A percentile compares a stretch with the other conserved stretches of the same genome.
phyloP scores from a whole-genome alignment of 2,113 vertebrate genomes.

The Brevimyrus niger region DNA sequence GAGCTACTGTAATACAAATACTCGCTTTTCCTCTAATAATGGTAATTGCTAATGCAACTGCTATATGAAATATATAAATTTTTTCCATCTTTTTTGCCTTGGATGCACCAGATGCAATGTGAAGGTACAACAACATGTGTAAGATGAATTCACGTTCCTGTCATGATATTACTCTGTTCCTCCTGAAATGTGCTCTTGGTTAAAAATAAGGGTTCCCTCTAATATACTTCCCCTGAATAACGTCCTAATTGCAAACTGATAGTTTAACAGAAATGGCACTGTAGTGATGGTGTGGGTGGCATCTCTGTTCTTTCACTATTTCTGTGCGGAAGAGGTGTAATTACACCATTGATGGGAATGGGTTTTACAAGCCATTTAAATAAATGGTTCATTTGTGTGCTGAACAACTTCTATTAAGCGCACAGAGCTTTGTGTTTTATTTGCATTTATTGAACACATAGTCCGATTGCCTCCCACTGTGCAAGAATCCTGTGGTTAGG shows the following conservation, averaged over 20 bases:
- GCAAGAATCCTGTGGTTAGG: neutral
- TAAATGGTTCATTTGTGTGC: neutral
- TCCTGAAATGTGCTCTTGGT: neutral
- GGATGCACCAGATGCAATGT: neutral
- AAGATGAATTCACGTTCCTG: neutral
- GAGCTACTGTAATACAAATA: neutral
- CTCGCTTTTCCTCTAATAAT: neutral
- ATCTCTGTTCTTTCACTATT: neutral
- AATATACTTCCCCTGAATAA: neutral
- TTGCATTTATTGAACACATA: neutral
- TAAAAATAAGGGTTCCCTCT: neutral
- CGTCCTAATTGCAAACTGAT: neutral
- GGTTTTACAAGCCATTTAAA: neutral
- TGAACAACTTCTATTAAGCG: neutral
- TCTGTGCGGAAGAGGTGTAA: neutral
- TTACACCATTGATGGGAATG: neutral
- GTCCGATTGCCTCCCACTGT: neutral
- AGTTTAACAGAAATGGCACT: neutral
- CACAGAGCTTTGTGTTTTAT: neutral
- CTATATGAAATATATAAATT: neutral
- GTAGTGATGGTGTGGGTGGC: neutral
- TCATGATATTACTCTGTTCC: neutral
- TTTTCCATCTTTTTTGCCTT: neutral
- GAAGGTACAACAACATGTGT: neutral
- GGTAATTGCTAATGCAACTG: neutral